Evolutionary conservation across 2,113 vertebrate genomes (phyloP), one percentile per base, ranked within the genome.

Genomic region (Actenoides hombroni): DNA sequence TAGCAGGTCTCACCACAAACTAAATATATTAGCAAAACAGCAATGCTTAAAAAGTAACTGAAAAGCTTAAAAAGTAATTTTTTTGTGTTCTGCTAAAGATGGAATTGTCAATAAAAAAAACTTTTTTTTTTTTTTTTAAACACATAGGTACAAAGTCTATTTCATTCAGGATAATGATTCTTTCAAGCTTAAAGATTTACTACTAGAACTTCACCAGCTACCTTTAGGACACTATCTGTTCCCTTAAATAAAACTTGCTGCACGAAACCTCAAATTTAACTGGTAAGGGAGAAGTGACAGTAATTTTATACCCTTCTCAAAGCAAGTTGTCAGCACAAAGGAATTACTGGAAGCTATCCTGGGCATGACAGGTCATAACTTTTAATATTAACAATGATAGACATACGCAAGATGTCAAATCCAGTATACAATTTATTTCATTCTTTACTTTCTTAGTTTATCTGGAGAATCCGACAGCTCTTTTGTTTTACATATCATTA

Each of bases 361-460:
- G 74, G 76, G 79, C 79, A 80, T 26, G 92, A 96, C 78, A 95
- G 95, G 78, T 97, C 94, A 76, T 97, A 97, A 97, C 95, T 97
- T 98, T 95, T 94, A 97, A 97, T 96, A 97, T 96, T 97, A 97
- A 97, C 88, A 96, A 97, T 89, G 86, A 97, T 76, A 95, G 91
- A 94, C 87, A 94, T 64, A 97, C 0, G 53, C 80, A 97, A 92
- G 83, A 83, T 76, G 81, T 94, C 88, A 92, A 92, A 90, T 82
- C 59, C 67, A 91, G 90, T 24, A 92, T 70, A 85, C 24, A 81
- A 92, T 96, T 89, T 83, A 91, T 95, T 96, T 95, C 51, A 94
- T 79, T 95, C 96, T 90, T 94, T 86, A 95, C 93, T 97, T 97
- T 90, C 80, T 90, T 84, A 94, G 92, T 88, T 93, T 80, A 86